These are phyloP conservation scores for Bucco capensis DNA, from an alignment of 2,113 vertebrate species.

Conservation along the genomic window DNA sequence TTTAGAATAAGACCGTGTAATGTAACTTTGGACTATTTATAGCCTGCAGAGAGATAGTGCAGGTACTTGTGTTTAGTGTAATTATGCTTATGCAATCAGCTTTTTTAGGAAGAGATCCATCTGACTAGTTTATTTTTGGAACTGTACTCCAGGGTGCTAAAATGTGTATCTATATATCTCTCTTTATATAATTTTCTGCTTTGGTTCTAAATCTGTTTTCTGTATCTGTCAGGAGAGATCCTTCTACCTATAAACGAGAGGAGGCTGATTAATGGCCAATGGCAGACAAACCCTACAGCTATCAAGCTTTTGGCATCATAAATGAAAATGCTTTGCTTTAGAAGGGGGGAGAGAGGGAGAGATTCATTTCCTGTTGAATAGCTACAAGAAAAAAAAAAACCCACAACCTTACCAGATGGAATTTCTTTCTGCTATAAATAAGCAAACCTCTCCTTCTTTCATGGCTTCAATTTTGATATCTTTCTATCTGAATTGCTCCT, in stretches of 20 bases:
- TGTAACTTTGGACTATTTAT: constrained; percentile 74
- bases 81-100: constrained; percentile 75
- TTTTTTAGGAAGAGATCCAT: constrained; percentile 75
- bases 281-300: constrained; percentile 2
- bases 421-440: constrained; percentile 14
- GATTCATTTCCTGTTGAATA: constrained; percentile 47
- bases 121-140: constrained; percentile 79
- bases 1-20: constrained; percentile 70
- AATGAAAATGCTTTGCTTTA: constrained; percentile 23
- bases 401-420: background rate
- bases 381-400: constrained; percentile 15
- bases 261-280: constrained; percentile 52
- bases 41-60: constrained; percentile 68
- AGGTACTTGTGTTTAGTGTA: constrained; percentile 75
- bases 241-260: constrained; percentile 31
- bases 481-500: constrained; percentile 15
- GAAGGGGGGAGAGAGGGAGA: background rate
- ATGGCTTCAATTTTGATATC: background rate
- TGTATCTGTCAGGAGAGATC: constrained; percentile 73
- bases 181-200: constrained; percentile 74
- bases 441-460: background rate
- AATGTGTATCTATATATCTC: constrained; percentile 68
- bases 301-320: constrained; percentile 23
- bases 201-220: constrained; percentile 64
- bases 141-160: constrained; percentile 69